Conservation (phyloP, 2,888 invertebrate genomes). For the Smittia aterrima region DNA sequence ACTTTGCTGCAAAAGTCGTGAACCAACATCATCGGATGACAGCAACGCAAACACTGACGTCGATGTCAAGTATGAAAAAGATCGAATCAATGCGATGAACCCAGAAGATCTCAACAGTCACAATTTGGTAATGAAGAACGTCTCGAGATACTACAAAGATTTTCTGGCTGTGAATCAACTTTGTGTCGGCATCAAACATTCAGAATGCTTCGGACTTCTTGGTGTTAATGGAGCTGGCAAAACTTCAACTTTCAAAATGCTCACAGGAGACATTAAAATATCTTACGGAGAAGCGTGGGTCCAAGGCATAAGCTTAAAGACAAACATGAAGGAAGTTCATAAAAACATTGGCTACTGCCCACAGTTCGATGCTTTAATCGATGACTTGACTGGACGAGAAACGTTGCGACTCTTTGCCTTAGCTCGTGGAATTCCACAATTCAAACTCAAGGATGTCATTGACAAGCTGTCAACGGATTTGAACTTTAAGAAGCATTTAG, state of each 20-base stretch:
- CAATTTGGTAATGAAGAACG: conserved; percentile 58
- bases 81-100: conserved; percentile 54
- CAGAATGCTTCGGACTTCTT: conserved; percentile 72
- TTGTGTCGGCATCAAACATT: conserved; percentile 52
- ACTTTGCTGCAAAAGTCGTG: neutral
- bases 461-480: conserved; percentile 57
- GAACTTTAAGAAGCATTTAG: conserved; percentile 62
- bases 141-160: conserved; percentile 69
- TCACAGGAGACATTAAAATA: conserved; percentile 77
- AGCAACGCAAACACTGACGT: conserved; percentile 52
- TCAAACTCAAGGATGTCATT: conserved; percentile 51
- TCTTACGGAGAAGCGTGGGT: conserved; percentile 71
- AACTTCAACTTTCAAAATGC: conserved; percentile 85
- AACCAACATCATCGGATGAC: neutral
- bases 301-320: conserved; percentile 58
- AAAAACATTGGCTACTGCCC: conserved; percentile 70
- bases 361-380: conserved; percentile 71
- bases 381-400: conserved; percentile 69
- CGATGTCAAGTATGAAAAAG: conserved; percentile 60
- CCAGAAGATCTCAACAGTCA: conserved; percentile 52
- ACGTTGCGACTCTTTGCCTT: conserved; percentile 64
- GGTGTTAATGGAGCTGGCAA: conserved; percentile 84
- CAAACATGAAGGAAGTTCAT: conserved; percentile 60
- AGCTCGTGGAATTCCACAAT: conserved; percentile 60
- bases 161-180: conserved; percentile 72